These are phyloP conservation scores for Epinephelus coioides DNA, from an alignment of 2,797 vertebrate species.

Conservation along the genomic window DNA sequence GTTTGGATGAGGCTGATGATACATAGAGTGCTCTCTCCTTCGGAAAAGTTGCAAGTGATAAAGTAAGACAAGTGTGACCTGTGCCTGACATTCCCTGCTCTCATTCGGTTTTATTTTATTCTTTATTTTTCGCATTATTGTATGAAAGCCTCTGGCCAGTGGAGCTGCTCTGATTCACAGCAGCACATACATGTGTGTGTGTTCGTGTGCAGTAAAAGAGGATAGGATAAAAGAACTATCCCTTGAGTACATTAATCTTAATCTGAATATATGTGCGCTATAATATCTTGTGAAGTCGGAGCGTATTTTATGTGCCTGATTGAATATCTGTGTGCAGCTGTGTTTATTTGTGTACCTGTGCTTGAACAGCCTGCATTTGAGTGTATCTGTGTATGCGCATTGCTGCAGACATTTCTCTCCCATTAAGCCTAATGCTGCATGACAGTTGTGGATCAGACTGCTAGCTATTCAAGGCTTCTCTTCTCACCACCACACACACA, in stretches of 20 bases:
- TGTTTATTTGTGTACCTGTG: constrained; percentile 32
- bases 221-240: too few species aligned
- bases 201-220: not conserved
- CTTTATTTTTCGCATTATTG: constrained; percentile 18
- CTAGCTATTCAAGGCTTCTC: constrained; percentile 75
- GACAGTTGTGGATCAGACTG: constrained; percentile 85
- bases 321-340: constrained; percentile 1
- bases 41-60: constrained; percentile 36
- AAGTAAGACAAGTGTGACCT: constrained; percentile 56
- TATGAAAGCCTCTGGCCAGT: constrained; percentile 61
- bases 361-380: constrained; percentile 18
- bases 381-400: constrained; percentile 22
- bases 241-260: not conserved
- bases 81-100: constrained; percentile 44
- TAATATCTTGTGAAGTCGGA: constrained; percentile 17
- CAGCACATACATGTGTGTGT: not conserved
- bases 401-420: constrained; percentile 66
- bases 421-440: constrained; percentile 76
- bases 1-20: constrained; percentile 24
- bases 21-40: constrained; percentile 30
- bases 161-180: constrained; percentile 56
- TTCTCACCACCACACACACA: constrained; percentile 29
- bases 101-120: constrained; percentile 43
- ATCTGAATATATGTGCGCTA: not conserved
- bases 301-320: not conserved